Evolutionary conservation across 2,797 vertebrate genomes (phyloP), one percentile per base, ranked within the genome.

Genomic region (Tympanoctomys barrerae): DNA sequence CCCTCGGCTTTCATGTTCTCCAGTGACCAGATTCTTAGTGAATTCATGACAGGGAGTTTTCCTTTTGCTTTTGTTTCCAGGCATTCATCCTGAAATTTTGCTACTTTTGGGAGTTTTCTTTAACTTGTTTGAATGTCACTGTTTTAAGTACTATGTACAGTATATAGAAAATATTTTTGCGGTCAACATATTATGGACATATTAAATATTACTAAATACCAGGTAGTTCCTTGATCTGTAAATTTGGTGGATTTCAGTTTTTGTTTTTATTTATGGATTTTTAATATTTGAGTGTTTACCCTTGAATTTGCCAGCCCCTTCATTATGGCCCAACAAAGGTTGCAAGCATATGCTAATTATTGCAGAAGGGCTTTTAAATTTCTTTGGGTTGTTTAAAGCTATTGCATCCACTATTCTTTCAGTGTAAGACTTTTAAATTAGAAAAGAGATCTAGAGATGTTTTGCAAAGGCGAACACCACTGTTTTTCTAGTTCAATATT

Each of bases 391-490:
- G 19, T 82, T 90, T 66, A 96, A 19, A 94, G 36, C 26, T 21
- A 11, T 70, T 71, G 61, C 21, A 42, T 79, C 31, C 7, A 42
- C 5, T 39, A 42, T n/a, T 86, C 52, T 88, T 42, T 91, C 89
- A 90, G 2, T 83, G 24, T 4, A 14, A 54, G 26, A 26, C 42
- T 54, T 46, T 96, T 78, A 64, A 88, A 87, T 91, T 68, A 89
- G 70, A 94, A 90, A 46, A 80, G 73, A 87, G 11, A 31, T 49
- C n/a, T 54, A 87, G 18, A 95, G 8, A 28, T 78, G 21, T 83
- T 97, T 95, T 84, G n/a, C 61, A 92, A 84, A 77, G 80, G n/a
- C 92, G 90, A 83, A 26, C 0, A 16, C 12, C 12, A 36, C 75
- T 95, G 13, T 64, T 92, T 39, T 95, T 22, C 64, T 85, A 7